phyloP scores from a whole-genome alignment of 1,140 invertebrate species.

The Chrysomallon squamiferum region DNA sequence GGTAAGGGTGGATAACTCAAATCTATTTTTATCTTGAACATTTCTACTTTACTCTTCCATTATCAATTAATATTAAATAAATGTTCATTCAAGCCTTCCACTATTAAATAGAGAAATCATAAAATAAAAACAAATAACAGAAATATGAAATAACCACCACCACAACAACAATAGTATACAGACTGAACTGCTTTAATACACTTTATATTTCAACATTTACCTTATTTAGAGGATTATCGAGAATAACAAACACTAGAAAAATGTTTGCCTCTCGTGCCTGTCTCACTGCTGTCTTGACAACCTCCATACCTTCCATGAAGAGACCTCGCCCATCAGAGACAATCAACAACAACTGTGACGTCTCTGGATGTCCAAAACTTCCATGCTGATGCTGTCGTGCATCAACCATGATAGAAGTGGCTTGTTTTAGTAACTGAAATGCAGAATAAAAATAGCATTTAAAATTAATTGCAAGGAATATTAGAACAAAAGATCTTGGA shows the following conservation, averaged over 20 bases:
- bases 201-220: too few relatives aligned
- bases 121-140: too few relatives aligned
- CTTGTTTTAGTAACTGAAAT: conserved; percentile 77
- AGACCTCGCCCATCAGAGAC: conserved; percentile 90
- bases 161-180: too few relatives aligned
- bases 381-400: conserved; percentile 39
- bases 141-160: too few relatives aligned
- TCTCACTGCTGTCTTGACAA: conserved; percentile 80
- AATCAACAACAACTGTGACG: conserved; percentile 83
- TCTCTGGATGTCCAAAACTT: conserved; percentile 38
- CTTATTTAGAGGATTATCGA: conserved; percentile 92
- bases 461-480: conserved; percentile 22
- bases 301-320: conserved; percentile 84
- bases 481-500: too few relatives aligned
- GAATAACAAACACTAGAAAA: conserved; percentile 93
- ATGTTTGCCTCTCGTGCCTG: conserved; percentile 80
- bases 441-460: conserved; percentile 72
- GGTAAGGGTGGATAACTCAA: too few relatives aligned
- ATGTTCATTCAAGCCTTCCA: too few relatives aligned
- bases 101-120: too few relatives aligned
- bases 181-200: too few relatives aligned
- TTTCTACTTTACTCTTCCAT: too few relatives aligned
- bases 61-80: too few relatives aligned
- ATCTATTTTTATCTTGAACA: too few relatives aligned
- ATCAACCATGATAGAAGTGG: conserved; percentile 64